A percentile compares a stretch with the other conserved stretches of the same genome.
Evolutionary conservation across 1,140 invertebrate species (phyloP).

Genomic region (Caenorhabditis brenneri): DNA sequence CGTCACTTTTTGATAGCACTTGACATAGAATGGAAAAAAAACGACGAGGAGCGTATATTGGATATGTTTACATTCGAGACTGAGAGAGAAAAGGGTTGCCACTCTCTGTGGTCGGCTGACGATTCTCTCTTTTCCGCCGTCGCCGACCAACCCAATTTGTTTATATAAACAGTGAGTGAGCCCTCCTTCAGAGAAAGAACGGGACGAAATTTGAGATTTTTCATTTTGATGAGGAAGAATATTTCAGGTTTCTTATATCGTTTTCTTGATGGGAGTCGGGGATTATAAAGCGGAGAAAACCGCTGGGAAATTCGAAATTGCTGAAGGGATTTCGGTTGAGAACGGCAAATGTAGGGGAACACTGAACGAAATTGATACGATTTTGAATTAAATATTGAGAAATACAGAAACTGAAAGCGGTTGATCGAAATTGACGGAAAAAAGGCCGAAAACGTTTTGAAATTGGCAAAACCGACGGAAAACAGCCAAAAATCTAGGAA

Average conservation of each 20-base stretch:
- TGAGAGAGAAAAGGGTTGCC: background rate
- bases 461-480: no score
- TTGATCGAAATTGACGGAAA: no score
- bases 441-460: no score
- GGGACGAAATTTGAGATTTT: background rate
- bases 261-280: no score
- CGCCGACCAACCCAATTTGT: slow-evolving; percentile 1
- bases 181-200: background rate
- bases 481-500: no score
- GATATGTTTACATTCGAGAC: slow-evolving; percentile 41
- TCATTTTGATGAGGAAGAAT: no score
- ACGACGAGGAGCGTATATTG: background rate
- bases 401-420: no score
- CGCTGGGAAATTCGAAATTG: background rate
- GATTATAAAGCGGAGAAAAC: no score
- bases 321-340: no score
- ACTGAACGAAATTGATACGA: no score
- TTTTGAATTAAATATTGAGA: no score
- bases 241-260: background rate
- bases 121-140: background rate
- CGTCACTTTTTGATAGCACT: slow-evolving; percentile 5
- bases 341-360: no score
- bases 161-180: background rate
- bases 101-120: background rate
- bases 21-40: slow-evolving; percentile 20